These are phyloP conservation scores for Acridotheres tristis DNA, from an alignment of 2,797 vertebrate genomes.

Conservation along the genomic window DNA sequence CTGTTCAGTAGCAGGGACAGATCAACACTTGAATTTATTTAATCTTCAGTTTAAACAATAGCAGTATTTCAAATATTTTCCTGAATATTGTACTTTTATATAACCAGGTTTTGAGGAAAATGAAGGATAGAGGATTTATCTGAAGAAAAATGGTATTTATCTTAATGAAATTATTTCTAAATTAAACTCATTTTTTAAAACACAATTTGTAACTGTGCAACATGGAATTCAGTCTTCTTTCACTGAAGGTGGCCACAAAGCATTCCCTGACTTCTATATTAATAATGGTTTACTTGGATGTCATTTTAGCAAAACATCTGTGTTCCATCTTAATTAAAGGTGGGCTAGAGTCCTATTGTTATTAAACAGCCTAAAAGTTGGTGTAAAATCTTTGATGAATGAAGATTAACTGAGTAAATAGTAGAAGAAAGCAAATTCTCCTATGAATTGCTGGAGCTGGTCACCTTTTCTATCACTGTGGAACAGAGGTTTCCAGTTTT, in stretches of 20 bases:
- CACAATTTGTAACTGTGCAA: neutral
- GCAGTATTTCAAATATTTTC: neutral
- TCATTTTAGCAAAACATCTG: neutral
- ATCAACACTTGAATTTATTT: neutral
- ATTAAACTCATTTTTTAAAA: neutral
- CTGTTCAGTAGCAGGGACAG: neutral
- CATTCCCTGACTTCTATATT: neutral
- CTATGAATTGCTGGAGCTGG: neutral
- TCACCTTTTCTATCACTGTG: neutral
- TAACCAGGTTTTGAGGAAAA: neutral
- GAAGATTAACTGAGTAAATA: neutral
- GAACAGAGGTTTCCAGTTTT: neutral
- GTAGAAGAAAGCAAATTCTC: neutral
- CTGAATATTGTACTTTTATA: neutral
- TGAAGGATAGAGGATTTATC: neutral
- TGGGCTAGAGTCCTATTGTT: neutral
- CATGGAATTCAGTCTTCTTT: neutral
- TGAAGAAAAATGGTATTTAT: neutral
- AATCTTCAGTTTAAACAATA: neutral
- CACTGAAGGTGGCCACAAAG: neutral
- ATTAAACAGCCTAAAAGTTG: neutral
- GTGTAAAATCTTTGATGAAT: neutral
- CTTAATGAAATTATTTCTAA: neutral
- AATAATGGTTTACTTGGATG: neutral
- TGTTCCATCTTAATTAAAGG: neutral